Evolutionary conservation across 2,797 vertebrate species (phyloP).

Genomic region (Ciconia nigra): DNA sequence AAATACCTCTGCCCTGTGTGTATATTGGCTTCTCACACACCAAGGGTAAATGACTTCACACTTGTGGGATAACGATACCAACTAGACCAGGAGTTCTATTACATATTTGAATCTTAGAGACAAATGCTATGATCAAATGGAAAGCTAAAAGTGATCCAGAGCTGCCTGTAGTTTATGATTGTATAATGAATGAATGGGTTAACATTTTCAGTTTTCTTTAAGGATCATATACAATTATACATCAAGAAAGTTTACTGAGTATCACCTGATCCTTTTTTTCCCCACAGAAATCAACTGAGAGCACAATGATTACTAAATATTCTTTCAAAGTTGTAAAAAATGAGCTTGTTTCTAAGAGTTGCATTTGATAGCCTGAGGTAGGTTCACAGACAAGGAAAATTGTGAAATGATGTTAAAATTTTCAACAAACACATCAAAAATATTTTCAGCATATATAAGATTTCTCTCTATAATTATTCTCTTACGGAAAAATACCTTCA

Average conservation of each 20-base stretch:
- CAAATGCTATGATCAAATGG: not conserved
- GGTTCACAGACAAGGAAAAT: not conserved
- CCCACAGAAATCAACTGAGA: not conserved
- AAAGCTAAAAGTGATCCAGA: not conserved
- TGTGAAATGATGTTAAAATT: not conserved
- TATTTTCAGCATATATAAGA: not conserved
- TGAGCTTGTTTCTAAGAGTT: not conserved
- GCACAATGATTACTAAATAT: not conserved
- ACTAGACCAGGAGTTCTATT: not conserved
- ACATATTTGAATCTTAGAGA: not conserved
- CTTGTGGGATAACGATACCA: not conserved
- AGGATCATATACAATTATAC: not conserved
- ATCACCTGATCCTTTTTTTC: rapidly evolving
- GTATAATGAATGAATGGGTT: not conserved
- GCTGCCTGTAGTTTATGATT: not conserved
- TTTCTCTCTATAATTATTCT: not conserved
- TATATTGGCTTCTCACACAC: too few relatives aligned
- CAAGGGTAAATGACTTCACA: too few relatives aligned
- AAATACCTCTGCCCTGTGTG: too few relatives aligned
- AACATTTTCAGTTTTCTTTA: not conserved
- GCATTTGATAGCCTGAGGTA: not conserved
- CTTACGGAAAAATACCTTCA: not conserved
- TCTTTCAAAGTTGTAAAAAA: not conserved
- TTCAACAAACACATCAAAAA: not conserved
- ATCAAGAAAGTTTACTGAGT: not conserved